phyloP scores from a whole-genome alignment of 2,888 invertebrate species.

The Agriopis leucophaearia region DNA sequence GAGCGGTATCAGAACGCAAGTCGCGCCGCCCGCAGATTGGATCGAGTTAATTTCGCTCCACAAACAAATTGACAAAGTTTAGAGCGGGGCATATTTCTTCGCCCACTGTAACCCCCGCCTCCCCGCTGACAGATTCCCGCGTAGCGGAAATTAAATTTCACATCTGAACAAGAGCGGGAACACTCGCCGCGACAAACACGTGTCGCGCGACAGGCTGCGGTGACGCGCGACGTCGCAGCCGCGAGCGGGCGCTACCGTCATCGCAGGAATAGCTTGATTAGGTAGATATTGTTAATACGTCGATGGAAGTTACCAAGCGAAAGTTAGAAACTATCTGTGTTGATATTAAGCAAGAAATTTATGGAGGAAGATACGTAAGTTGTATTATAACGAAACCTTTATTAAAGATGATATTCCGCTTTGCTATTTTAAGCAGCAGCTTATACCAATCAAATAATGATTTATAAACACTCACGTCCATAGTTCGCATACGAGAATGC shows the following conservation, averaged over 20 bases:
- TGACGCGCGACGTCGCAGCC: constrained; percentile 51
- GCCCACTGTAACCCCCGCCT: constrained; percentile 56
- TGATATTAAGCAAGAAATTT: constrained; percentile 35
- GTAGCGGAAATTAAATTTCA: constrained; percentile 86
- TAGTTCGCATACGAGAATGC: constrained; percentile 57
- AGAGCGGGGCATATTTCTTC: constrained; percentile 86
- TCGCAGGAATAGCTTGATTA: constrained; percentile 64
- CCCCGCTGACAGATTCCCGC: constrained; percentile 79
- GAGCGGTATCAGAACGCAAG: constrained; percentile 70
- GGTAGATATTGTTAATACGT: constrained; percentile 51
- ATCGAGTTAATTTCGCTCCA: constrained; percentile 87
- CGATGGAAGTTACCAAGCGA: constrained; percentile 41
- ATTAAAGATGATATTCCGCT: not conserved
- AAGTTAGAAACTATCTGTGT: constrained; percentile 39
- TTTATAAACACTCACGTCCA: constrained; percentile 11
- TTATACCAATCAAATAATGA: constrained; percentile 13
- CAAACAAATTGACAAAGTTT: constrained; percentile 87
- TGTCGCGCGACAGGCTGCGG: constrained; percentile 61
- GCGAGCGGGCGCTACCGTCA: constrained; percentile 33
- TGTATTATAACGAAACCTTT: not conserved
- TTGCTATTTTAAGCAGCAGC: not conserved
- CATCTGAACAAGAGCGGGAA: constrained; percentile 84
- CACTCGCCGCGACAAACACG: constrained; percentile 76
- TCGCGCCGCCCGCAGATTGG: constrained; percentile 82
- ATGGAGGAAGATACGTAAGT: not conserved